Evolutionary conservation across 1,140 invertebrate genomes (phyloP).

Genomic region (Meloidogyne floridensis): DNA sequence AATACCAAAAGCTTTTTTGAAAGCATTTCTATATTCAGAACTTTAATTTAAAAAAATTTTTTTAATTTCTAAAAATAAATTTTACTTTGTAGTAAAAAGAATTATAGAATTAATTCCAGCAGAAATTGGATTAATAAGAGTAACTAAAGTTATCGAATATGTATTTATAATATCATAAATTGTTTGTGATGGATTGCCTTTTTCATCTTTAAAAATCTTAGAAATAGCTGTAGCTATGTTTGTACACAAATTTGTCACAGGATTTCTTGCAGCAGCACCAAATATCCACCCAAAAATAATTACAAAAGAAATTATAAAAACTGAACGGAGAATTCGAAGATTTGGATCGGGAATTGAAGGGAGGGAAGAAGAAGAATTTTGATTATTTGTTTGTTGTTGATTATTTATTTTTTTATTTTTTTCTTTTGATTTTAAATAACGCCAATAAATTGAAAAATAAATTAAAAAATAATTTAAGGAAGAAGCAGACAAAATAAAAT

Average conservation of each 20-base stretch:
- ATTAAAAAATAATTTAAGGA: slow-evolving; percentile 9
- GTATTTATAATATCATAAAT: not conserved
- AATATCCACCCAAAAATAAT: slow-evolving; percentile 27
- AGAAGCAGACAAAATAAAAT: slow-evolving; percentile 9
- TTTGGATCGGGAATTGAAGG: not conserved
- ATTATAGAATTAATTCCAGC: slow-evolving; percentile 13
- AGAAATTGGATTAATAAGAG: slow-evolving; percentile 2
- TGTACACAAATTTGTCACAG: not conserved
- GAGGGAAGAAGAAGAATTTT: no score
- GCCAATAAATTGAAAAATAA: slow-evolving; percentile 21
- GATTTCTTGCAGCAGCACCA: slow-evolving; percentile 4
- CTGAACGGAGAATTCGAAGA: slow-evolving; percentile 18
- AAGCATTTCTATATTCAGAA: slow-evolving; percentile 20
- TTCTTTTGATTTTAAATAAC: slow-evolving; percentile 22
- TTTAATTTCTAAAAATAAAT: not conserved
- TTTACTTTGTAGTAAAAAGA: slow-evolving; percentile 8
- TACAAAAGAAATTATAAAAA: slow-evolving; percentile 6
- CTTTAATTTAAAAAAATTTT: slow-evolving; percentile 14
- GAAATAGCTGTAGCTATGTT: not conserved
- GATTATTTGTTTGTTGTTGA: no score
- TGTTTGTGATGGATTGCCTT: not conserved
- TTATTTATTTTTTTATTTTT: not conserved
- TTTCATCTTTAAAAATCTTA: not conserved
- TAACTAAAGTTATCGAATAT: not conserved
- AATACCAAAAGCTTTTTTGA: slow-evolving; percentile 14